Base-by-base conservation (phyloP, 2,113 vertebrate species). In the Podarcis cretensis region DNA sequence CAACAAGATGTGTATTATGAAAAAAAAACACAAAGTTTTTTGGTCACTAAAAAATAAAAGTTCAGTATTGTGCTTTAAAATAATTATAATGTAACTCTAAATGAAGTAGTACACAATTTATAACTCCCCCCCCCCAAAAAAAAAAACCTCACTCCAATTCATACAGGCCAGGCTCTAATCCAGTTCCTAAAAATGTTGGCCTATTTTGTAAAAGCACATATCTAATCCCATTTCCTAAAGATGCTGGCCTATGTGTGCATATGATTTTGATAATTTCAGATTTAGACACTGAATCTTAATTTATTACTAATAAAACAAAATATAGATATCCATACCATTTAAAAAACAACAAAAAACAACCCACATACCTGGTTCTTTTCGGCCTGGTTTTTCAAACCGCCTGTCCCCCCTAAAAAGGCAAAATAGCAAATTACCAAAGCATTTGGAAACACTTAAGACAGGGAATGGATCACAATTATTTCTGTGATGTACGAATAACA, bases 321-420 rank as follows among this genome's bases (percentile, higher is more conserved):
- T n/a, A 87, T 7, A 18, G 12, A 80, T 85, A 14, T 59, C 88
- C 20, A 85, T 54, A 81, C 37, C 89, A 82, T 81, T 94, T 90
- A 30, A 86, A 90, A 13, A 30, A 32, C n/a, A 57, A 63, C 27
- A 40, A 23, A 20, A 6, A 85, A 43, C 32, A 23, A 78, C 12
- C 80, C 89, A 88, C 98, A 96, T 97, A 99, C 99, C 98, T 98
- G 98, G 97, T 94, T 99, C 99, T 98, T 99, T 99, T 96, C 98
- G 98, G 95, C 98, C 98, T 96, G 98, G 98, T 96, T 99, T 99
- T 98, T 99, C 99, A 98, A 99, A 99, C 95, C 99, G 97, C 95
- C 98, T 98, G 96, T 99, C 99, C 95, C 98, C 99, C 98, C 99
- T 99, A 93, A 92, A 92, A 95, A 89, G 95, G 86, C 89, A 94